A percentile compares a stretch with the other conserved stretches of the same genome.
phyloP scores from a whole-genome alignment of 2,797 vertebrate genomes.

The Hypotaenidia philippensis region DNA sequence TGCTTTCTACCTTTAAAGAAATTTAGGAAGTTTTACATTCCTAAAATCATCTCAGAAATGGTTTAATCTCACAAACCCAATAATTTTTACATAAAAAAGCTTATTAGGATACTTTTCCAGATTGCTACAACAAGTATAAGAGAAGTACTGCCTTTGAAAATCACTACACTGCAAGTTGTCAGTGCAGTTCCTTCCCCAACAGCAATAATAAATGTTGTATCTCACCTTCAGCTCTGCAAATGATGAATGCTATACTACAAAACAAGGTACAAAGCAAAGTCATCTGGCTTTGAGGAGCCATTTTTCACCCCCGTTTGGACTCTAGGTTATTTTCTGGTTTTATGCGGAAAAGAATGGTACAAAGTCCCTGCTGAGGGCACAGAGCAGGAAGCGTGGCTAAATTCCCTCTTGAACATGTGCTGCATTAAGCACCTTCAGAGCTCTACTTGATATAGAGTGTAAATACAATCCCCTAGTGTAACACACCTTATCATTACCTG shows the following conservation, averaged over 20 bases:
- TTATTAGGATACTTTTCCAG: not conserved
- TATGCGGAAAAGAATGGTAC: not conserved
- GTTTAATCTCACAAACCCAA: not conserved
- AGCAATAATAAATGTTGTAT: not conserved
- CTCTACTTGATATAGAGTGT: not conserved
- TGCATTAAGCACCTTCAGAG: not conserved
- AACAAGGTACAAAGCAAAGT: not conserved
- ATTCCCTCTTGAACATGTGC: not conserved
- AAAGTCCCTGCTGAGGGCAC: not conserved
- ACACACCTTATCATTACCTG: not conserved
- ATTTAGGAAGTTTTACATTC: not conserved
- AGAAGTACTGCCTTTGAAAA: not conserved
- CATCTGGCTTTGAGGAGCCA: not conserved
- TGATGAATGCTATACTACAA: not conserved
- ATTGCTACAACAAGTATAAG: not conserved
- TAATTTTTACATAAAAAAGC: not conserved
- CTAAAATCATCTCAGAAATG: not conserved
- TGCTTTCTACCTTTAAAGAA: not conserved
- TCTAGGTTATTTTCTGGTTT: not conserved
- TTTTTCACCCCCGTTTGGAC: fast-evolving
- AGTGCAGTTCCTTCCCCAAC: not conserved
- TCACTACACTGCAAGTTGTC: not conserved
- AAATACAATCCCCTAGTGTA: not conserved
- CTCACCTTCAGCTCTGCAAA: constrained; percentile 11
- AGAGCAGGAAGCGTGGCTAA: not conserved